Percentiles rank a stretch among this genome's conserved stretches.
Evolutionary conservation across 2,888 invertebrate species (phyloP).

Genomic region (Elysia crispata): DNA sequence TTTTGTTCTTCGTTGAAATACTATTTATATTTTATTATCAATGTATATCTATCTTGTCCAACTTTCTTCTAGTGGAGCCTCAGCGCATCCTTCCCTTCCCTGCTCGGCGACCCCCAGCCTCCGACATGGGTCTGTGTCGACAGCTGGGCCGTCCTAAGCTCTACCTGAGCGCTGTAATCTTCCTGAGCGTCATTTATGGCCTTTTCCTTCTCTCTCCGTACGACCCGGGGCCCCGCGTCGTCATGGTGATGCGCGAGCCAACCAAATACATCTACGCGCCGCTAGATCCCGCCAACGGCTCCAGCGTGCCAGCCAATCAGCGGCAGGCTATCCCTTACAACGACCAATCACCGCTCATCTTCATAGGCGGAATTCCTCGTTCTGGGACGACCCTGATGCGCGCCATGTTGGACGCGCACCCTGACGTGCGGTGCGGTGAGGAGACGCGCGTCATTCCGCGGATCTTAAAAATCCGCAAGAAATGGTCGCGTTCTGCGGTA

Average conservation of each 20-base stretch:
- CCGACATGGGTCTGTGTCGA: conserved; percentile 45
- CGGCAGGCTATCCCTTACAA: conserved; percentile 81
- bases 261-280: conserved; percentile 65
- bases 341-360: conserved; percentile 88
- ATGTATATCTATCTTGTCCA: no score
- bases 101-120: conserved; percentile 18
- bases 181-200: conserved; percentile 43
- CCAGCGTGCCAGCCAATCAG: no score
- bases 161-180: conserved; percentile 16
- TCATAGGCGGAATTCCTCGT: conserved; percentile 94
- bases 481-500: conserved; percentile 91
- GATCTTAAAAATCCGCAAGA: conserved; percentile 94
- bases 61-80: no score
- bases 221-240: conserved; percentile 55
- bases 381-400: conserved; percentile 98
- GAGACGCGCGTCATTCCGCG: conserved; percentile 96
- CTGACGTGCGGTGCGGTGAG: conserved; percentile 96
- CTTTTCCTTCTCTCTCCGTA: conserved; percentile 61
- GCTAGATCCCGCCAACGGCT: no score
- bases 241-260: conserved; percentile 66
- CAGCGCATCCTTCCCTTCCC: no score
- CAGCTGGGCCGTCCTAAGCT: conserved; percentile 37
- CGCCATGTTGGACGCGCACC: conserved; percentile 98
- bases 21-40: no score
- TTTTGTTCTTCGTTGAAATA: no score